Evolutionary conservation across 2,888 invertebrate genomes (phyloP), one percentile per base, ranked within the genome.

Genomic region (Monochamus alternatus): DNA sequence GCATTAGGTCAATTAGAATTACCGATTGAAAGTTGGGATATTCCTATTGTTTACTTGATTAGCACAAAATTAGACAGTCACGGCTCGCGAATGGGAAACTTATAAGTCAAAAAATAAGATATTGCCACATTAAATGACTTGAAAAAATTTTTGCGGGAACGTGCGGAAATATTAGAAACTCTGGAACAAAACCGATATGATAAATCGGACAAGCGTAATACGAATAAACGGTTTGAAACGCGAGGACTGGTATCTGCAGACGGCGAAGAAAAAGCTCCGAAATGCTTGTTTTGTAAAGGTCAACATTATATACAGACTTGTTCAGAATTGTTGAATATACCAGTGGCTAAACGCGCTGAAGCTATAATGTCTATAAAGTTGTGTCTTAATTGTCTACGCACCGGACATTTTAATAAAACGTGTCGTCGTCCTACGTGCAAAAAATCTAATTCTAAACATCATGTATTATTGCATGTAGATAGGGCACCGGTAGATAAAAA

Each of bases 11-110:
- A 32, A 47, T 78, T 76, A 52, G 44, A 68, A 4, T 55, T 70
- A 32, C 72, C 74, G 1, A 38, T 60, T 68, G 2, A 31, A 7
- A 52, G 68, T 9, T 68, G 14, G 47, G 70, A 67, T 5, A 80
- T 82, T 55, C 65, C 73, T 38, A 51, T 78, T 1, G 75, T 78
- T 55, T 74, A 76, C 62, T 43, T 78, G 14, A 14, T 76, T 31
- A 60, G 65, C 9, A 74, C 75, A 30, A 76, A 78, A 65, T 64
- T 78, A 22, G 76, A 78, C 55, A 74, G 67, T 60, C 3, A 76
- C 78, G 3, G 62, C 72, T 43, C 65, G 76, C 5, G 76, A 78
- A n/a, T n/a, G n/a, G 76, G 76, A 69, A 72, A n/a, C n/a, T n/a
- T n/a, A n/a, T n/a, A n/a, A n/a, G n/a, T n/a, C n/a, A n/a, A n/a